Evolutionary conservation across 2,113 vertebrate species (phyloP).

Genomic region (Azemiops feae): DNA sequence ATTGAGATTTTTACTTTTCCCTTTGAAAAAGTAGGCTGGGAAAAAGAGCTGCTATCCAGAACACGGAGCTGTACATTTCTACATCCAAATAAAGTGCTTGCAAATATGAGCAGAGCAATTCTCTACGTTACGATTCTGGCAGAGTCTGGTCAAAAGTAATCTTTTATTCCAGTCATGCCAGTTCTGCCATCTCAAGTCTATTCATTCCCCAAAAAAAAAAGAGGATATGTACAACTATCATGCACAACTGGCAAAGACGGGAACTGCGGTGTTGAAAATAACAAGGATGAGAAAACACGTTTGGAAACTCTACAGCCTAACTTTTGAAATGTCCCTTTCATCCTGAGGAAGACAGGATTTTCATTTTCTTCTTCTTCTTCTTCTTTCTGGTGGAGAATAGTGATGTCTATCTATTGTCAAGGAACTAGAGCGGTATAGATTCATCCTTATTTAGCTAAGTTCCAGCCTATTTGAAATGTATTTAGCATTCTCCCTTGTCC

Average conservation of each 20-base stretch:
- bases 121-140: background rate
- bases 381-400: slow-evolving; percentile 30
- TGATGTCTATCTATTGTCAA: slow-evolving; percentile 49
- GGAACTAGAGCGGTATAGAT: slow-evolving; percentile 55
- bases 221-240: background rate
- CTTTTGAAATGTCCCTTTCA: slow-evolving; percentile 60
- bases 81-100: background rate
- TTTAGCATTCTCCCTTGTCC: slow-evolving; percentile 65
- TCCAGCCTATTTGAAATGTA: slow-evolving; percentile 63
- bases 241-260: slow-evolving; percentile 28
- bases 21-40: background rate
- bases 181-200: background rate
- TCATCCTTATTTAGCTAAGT: slow-evolving; percentile 64
- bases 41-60: background rate
- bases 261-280: slow-evolving; percentile 48
- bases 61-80: background rate
- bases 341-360: slow-evolving; percentile 56
- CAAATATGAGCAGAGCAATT: background rate
- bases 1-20: background rate
- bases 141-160: background rate
- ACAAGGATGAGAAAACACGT: slow-evolving; percentile 24
- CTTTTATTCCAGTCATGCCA: background rate
- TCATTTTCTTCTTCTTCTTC: slow-evolving; percentile 26
- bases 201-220: background rate
- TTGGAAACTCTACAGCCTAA: slow-evolving; percentile 52